Evolutionary conservation across 2,888 invertebrate species (phyloP), one percentile per base, ranked within the genome.

Genomic region (Cheilosia scutellata): DNA sequence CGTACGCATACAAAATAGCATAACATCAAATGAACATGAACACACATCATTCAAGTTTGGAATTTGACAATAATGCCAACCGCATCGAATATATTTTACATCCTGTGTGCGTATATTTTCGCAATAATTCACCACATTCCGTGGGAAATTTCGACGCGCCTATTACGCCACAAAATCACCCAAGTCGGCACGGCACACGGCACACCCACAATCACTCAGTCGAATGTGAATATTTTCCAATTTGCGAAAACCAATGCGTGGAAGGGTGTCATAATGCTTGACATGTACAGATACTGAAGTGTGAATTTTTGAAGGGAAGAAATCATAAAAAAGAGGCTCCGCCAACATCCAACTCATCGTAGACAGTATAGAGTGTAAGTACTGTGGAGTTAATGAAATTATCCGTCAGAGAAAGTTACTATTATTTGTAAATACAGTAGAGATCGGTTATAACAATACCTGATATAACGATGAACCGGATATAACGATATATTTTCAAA

Each of bases 31-130:
- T 29, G 68, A 55, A 40, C 16, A 53, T n/a, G n/a, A n/a, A n/a
- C 9, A 37, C 27, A 16, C 65, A 65, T 65, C 65, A 49, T 40
- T 66, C 42, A 55, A 29, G 42, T 55, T 42, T 55, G 55, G 55
- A 68, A 68, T 68, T 55, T 55, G 29, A 53, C 68, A 68, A 44
- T 68, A 55, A 55, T 68, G 68, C 42, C 42, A 55, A 29, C 68
- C 66, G 16, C 66, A 53, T 25, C 4, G 11, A 13, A 40, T 40
- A 13, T 11, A 33, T 42, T 31, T 11, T 37, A 37, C 37, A 11
- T 37, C 11, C 11, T 44, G 42, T 42, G 37, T 31, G 29, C 25
- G 37, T 37, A 65, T 33, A 16, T 37, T 37, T 37, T 37, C 37
- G 49, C 49, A 49, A 65, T 65, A 51, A 65, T 27, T 66, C 51